Evolutionary conservation across 2,113 vertebrate genomes (phyloP).

Genomic region (Lasiurus cinereus): DNA sequence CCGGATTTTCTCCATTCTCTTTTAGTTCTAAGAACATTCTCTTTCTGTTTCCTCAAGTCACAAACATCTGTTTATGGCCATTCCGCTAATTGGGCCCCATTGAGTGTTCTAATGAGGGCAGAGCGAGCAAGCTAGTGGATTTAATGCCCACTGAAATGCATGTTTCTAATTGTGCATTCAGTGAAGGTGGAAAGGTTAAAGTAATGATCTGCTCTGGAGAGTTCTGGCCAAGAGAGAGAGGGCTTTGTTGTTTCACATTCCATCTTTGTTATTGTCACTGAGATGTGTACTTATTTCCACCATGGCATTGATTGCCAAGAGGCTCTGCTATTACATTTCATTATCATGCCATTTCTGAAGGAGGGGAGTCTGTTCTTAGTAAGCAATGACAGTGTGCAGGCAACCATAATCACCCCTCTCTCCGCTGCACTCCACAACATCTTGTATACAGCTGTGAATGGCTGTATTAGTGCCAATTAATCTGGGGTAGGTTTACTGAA

Average conservation of each 20-base stretch:
- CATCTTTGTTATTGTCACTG: conserved; percentile 74
- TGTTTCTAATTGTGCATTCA: conserved; percentile 79
- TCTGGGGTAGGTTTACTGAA: conserved; percentile 69
- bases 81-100: conserved; percentile 72
- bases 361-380: conserved; percentile 69
- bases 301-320: conserved; percentile 71
- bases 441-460: conserved; percentile 84
- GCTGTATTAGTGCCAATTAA: conserved; percentile 79
- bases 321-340: conserved; percentile 71
- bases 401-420: conserved; percentile 42
- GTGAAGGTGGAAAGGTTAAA: conserved; percentile 82
- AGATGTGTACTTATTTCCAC: conserved; percentile 76
- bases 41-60: conserved; percentile 74
- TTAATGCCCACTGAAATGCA: conserved; percentile 74
- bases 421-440: conserved; percentile 69
- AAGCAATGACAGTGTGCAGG: conserved; percentile 71
- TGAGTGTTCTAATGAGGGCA: conserved; percentile 76
- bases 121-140: conserved; percentile 51
- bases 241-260: conserved; percentile 81
- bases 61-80: conserved; percentile 82
- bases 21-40: conserved; percentile 70
- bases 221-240: conserved; percentile 66
- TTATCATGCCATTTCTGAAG: conserved; percentile 80
- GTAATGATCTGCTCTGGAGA: conserved; percentile 76
- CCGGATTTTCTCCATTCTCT: conserved; percentile 58